These are phyloP conservation scores for Aegotheles bennettii DNA, from an alignment of 2,113 vertebrate genomes.

Conservation along the genomic window DNA sequence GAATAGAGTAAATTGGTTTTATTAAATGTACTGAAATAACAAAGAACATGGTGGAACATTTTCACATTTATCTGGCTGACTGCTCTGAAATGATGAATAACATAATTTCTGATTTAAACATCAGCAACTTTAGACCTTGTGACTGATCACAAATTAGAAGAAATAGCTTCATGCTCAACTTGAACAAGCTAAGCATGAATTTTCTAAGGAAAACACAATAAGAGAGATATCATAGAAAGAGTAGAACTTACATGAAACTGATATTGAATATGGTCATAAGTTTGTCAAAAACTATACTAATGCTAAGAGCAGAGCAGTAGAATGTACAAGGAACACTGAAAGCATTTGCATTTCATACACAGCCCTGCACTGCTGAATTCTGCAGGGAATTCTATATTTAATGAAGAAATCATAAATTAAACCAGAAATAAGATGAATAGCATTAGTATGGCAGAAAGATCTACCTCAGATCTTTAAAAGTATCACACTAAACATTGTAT, in stretches of 20 bases:
- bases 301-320: not conserved
- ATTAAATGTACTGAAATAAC: not conserved
- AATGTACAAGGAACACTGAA: not conserved
- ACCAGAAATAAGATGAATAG: not conserved
- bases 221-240: not conserved
- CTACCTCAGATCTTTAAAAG: not conserved
- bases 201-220: not conserved
- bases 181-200: not conserved
- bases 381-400: not conserved
- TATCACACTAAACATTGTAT: not conserved
- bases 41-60: not conserved
- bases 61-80: not conserved
- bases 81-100: not conserved
- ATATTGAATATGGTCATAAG: not conserved
- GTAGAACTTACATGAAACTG: not conserved
- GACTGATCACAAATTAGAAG: not conserved
- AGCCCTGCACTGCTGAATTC: not conserved
- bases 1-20: not conserved
- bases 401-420: not conserved
- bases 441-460: not conserved
- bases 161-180: not conserved
- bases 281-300: not conserved
- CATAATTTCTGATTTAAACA: not conserved
- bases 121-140: not conserved
- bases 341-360: not conserved